These are phyloP conservation scores for Phrynocephalus vlangalii DNA, from an alignment of 2,797 vertebrate species.

Conservation along the genomic window DNA sequence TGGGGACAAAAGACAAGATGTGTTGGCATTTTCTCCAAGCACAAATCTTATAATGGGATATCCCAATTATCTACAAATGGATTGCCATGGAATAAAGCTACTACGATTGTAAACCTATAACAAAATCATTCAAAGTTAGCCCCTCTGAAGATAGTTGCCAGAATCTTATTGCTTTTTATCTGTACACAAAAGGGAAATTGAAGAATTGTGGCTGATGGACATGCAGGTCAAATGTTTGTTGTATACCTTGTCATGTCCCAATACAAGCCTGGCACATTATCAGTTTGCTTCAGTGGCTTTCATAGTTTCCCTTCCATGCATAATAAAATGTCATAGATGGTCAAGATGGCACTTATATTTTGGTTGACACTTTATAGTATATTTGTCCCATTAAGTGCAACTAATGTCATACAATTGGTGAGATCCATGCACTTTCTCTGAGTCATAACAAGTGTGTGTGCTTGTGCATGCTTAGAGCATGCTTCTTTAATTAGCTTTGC, in stretches of 20 bases:
- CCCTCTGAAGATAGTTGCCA: neutral
- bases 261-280: too few relatives aligned
- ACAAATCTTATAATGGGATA: conserved; percentile 63
- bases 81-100: conserved; percentile 55
- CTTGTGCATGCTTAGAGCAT: neutral
- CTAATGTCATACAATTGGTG: conserved; percentile 41
- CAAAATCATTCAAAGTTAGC: neutral
- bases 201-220: too few relatives aligned
- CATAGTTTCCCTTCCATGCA: neutral
- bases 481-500: conserved; percentile 30
- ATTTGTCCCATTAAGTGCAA: neutral
- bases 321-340: neutral
- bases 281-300: too few relatives aligned
- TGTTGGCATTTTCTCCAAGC: conserved; percentile 57
- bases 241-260: too few relatives aligned
- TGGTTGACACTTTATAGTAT: too few relatives aligned
- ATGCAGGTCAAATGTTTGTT: too few relatives aligned
- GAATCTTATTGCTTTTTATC: too few relatives aligned
- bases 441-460: neutral
- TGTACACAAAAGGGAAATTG: too few relatives aligned
- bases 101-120: conserved; percentile 11
- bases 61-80: conserved; percentile 66
- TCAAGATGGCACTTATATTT: neutral
- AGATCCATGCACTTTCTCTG: neutral
- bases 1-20: conserved; percentile 62